Percentiles rank a stretch among this genome's conserved stretches.
Conservation (phyloP, 2,888 invertebrate genomes). For the Macrophya annulata region DNA sequence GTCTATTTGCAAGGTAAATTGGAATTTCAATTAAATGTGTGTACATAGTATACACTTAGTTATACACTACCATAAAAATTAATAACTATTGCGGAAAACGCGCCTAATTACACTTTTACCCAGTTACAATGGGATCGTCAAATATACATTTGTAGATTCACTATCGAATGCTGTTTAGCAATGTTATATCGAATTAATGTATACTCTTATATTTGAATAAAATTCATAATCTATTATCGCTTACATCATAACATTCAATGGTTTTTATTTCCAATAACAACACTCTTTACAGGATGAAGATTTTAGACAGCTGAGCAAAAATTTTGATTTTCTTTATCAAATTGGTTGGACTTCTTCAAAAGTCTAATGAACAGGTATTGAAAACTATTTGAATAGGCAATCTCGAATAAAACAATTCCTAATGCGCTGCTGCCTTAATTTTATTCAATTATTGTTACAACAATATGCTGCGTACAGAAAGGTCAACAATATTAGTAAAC, state of each 20-base stretch:
- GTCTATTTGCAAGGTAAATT: neutral
- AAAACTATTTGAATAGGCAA: neutral
- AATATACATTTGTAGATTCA: slow-evolving; percentile 1
- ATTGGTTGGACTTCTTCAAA: neutral
- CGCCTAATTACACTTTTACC: neutral
- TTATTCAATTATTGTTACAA: slow-evolving; percentile 77
- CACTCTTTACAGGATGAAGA: neutral
- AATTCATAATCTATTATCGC: slow-evolving; percentile 34
- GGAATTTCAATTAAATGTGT: slow-evolving; percentile 1
- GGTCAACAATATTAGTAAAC: slow-evolving; percentile 78
- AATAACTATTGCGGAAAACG: neutral
- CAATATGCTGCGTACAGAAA: slow-evolving; percentile 75
- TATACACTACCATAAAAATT: neutral
- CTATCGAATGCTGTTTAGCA: slow-evolving; percentile 25
- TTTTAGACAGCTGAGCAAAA: neutral
- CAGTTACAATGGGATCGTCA: neutral
- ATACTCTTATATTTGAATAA: slow-evolving; percentile 46
- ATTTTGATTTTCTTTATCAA: neutral
- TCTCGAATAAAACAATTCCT: neutral
- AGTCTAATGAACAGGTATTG: neutral
- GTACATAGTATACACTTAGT: neutral
- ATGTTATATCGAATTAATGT: slow-evolving; percentile 31
- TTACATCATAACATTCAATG: neutral
- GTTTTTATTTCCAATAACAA: neutral
- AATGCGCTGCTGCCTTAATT: slow-evolving; percentile 72